Evolutionary conservation across 23 tunicate species (phyloP).

Genomic region (Styela plicata): DNA sequence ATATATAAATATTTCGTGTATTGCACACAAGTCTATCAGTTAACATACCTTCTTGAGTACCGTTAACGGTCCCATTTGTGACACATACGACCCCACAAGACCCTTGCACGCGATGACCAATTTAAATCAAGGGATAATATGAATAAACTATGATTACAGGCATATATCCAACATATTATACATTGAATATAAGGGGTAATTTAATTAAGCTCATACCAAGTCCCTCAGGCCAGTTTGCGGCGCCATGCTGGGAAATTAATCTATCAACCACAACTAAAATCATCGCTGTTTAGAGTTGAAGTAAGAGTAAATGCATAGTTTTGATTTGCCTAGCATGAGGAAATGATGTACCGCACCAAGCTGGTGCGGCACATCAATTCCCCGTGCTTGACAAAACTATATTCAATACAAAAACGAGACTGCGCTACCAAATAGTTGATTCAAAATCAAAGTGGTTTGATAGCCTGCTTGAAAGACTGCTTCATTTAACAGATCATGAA

Average conservation of each 20-base stretch:
- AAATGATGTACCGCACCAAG: too few species aligned
- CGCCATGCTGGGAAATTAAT: background rate
- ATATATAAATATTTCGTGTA: too few species aligned
- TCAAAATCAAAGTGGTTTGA: background rate
- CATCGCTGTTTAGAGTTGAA: too few species aligned
- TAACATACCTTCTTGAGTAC: too few species aligned
- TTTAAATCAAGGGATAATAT: background rate
- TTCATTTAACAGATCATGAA: background rate
- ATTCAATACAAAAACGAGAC: too few species aligned
- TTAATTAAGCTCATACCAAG: background rate
- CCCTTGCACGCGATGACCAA: background rate
- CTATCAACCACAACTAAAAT: background rate
- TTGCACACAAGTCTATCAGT: too few species aligned
- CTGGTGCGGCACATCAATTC: too few species aligned
- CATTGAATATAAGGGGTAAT: background rate
- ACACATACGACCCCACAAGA: background rate
- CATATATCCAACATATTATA: background rate
- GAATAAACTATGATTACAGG: background rate
- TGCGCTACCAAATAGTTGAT: background rate
- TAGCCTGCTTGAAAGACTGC: background rate
- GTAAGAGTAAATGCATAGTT: too few species aligned
- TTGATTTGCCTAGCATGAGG: too few species aligned
- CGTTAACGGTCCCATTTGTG: too few species aligned
- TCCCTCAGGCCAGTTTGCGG: background rate
- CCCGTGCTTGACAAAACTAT: too few species aligned